Base-by-base conservation (phyloP, 2,888 invertebrate genomes). In the Tiliacea citrago region DNA sequence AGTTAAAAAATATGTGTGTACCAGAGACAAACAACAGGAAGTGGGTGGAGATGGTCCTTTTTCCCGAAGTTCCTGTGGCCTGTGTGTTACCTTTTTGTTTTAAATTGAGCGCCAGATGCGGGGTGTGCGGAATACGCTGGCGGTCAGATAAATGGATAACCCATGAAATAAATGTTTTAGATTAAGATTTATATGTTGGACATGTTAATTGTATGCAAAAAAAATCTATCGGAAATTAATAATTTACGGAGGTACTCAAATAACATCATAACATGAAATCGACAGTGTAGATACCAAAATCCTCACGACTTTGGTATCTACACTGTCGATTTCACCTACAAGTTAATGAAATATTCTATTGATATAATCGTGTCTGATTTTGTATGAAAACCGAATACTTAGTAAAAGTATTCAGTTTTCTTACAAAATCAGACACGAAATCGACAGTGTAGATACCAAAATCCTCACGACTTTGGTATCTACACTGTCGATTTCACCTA, bases 1-100 rank as follows among this genome's bases (percentile, higher is more conserved):
- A 95, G 94, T 93, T 94, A 94, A 95, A 95, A 96, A 96, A 96
- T 96, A 96, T 96, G 95, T 95, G 92, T 93, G 91, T 92, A 91
- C 90, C 91, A 91, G 90, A 92, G 94, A 96, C 95, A 95, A 95
- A 93, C 91, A 94, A 94, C 95, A 93, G 93, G 92, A 91, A 90
- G 89, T 92, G 94, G 94, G 94, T 91, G 95, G 95, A 91, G 92
- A 94, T 91, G 86, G 91, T 89, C 92, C 92, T 92, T 92, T 90
- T 92, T 90, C 89, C 91, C 90, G 88, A 87, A 90, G 90, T 91
- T 90, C 88, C 90, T 89, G 87, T 89, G 88, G 87, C 87, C 88
- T 84, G 84, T 90, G 89, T 88, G 89, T 87, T 90, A 86, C 88
- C 88, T 91, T 91, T 90, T 83, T 86, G 81, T 86, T 86, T 84